Evolutionary conservation across 2,888 invertebrate genomes (phyloP), one percentile per base, ranked within the genome.

Genomic region (Caenorhabditis virilis): DNA sequence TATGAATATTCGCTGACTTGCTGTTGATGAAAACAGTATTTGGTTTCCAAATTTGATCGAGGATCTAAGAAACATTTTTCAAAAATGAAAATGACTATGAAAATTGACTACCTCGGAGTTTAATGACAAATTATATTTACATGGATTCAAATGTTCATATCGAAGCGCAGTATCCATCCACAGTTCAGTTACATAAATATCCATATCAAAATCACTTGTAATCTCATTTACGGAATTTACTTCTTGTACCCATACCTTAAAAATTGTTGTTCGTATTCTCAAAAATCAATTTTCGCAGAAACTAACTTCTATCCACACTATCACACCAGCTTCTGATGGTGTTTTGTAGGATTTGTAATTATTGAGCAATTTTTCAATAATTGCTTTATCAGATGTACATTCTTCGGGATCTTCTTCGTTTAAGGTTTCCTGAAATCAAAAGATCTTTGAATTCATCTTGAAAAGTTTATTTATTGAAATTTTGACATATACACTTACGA

Each of bases 31-130:
- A 80, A 7, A 79, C 78, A 13, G 78, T 78, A 47, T 80, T 80
- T n/a, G 80, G 80, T 46, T 79, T 80, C 80, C 80, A 80, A 46
- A 80, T 78, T 64, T 78, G 67, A 52, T 77, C 77, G 7, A 79
- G 70, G 18, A 77, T 69, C 73, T 76, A 53, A 27, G 70, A 49
- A 52, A 38, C 15, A 30, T n/a, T 43, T 48, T 33, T 6, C 11
- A 27, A n/a, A 22, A 35, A n/a, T 39, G 20, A 1, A 13, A 13
- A 11, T 13, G 3, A 18, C 33, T 49, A 39, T 39, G 9, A 22
- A 48, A 6, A 26, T 15, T 11, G 25, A 41, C 36, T 35, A 76
- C 74, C 55, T 81, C 79, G 22, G 77, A 74, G 46, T 69, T 76
- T 38, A 80, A 69, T 4, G 78, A 78, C 41, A 80, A 53, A 59